Evolutionary conservation across 2,797 vertebrate species (phyloP).

Genomic region (Lacerta viridis): DNA sequence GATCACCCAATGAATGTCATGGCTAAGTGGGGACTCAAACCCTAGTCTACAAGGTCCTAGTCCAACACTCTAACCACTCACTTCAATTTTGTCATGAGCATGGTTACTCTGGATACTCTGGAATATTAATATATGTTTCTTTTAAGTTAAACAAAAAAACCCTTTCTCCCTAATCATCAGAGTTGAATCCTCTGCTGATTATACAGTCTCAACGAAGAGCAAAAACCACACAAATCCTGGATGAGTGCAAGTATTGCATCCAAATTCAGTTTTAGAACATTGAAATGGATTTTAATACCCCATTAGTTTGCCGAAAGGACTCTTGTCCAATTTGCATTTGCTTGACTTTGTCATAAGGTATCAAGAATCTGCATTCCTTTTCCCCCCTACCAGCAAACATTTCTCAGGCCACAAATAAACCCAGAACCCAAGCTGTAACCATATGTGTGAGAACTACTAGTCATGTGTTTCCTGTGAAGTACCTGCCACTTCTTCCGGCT

Average conservation of each 20-base stretch:
- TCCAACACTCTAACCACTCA: neutral
- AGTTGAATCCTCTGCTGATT: conserved; percentile 17
- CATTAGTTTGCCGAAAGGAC: conserved; percentile 42
- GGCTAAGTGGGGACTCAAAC: too few relatives aligned
- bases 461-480: neutral
- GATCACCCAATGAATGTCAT: too few relatives aligned
- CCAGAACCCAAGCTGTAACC: neutral
- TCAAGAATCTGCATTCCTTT: conserved; percentile 10
- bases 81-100: neutral
- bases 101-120: neutral
- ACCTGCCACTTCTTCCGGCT: neutral
- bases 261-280: conserved; percentile 19
- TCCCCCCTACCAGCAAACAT: conserved; percentile 37
- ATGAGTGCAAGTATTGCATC: conserved; percentile 10
- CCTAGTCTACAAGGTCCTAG: too few relatives aligned
- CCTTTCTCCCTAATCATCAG: neutral
- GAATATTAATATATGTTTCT: neutral
- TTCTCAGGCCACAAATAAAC: conserved; percentile 55
- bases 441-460: neutral
- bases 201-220: neutral
- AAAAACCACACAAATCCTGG: neutral
- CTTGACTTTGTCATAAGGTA: conserved; percentile 36
- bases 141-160: neutral
- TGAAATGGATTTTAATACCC: conserved; percentile 39
- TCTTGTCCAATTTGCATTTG: conserved; percentile 33